Conservation (phyloP, 2,113 vertebrate genomes). For the Corynorhinus townsendii region DNA sequence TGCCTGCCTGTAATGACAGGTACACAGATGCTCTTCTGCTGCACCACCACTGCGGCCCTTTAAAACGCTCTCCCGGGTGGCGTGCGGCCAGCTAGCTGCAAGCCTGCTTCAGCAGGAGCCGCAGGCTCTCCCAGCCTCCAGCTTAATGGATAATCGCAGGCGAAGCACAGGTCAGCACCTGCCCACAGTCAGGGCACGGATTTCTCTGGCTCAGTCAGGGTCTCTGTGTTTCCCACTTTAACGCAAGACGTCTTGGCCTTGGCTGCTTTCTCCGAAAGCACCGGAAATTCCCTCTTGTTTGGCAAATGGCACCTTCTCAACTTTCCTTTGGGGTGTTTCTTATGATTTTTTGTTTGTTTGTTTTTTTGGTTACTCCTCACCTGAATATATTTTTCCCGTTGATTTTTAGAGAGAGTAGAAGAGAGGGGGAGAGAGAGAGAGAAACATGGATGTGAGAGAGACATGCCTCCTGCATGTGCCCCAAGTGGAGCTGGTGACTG, state of each 20-base stretch:
- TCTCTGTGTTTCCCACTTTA: background rate
- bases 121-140: background rate
- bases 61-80: background rate
- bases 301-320: background rate
- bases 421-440: too few species aligned
- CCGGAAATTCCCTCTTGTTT: conserved; percentile 27
- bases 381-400: too few species aligned
- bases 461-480: too few species aligned
- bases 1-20: conserved; percentile 9
- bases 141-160: conserved; percentile 51
- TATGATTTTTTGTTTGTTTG: background rate
- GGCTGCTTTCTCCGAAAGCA: background rate
- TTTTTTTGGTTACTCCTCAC: background rate
- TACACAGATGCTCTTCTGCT: background rate
- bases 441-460: too few species aligned
- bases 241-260: background rate
- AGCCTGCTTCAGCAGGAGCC: background rate
- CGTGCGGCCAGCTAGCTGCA: background rate
- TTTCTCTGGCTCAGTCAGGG: background rate
- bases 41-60: background rate
- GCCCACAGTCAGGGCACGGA: background rate
- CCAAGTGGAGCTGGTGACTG: too few species aligned
- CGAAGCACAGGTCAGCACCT: conserved; percentile 24
- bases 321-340: background rate
- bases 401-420: too few species aligned